phyloP scores from a whole-genome alignment of 2,888 invertebrate species.

The Eupsilia transversa region DNA sequence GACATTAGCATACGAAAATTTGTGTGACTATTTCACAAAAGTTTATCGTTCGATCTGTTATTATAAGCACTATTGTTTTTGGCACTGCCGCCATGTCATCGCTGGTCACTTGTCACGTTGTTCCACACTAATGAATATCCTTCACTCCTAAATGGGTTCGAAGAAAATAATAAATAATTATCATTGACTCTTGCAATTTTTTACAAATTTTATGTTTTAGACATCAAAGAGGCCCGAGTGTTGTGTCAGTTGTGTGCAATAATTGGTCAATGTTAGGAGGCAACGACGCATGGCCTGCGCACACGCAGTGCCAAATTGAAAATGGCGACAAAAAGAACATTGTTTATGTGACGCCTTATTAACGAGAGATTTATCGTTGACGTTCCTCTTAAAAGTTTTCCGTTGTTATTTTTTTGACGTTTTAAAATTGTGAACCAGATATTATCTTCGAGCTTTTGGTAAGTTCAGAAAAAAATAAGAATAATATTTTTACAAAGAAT shows the following conservation, averaged over 20 bases:
- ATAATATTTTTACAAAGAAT: neutral
- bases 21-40: constrained; percentile 35
- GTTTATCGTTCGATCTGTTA: constrained; percentile 49
- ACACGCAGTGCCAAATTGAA: constrained; percentile 83
- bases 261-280: constrained; percentile 78
- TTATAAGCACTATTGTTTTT: constrained; percentile 63
- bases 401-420: constrained; percentile 68
- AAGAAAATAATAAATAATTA: constrained; percentile 71
- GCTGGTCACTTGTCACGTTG: constrained; percentile 60
- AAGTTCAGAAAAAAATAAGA: constrained; percentile 23
- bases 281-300: constrained; percentile 74
- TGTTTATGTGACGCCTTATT: constrained; percentile 85
- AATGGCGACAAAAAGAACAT: constrained; percentile 79
- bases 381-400: constrained; percentile 75
- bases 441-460: constrained; percentile 53
- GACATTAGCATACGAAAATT: constrained; percentile 24
- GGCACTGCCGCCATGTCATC: constrained; percentile 64
- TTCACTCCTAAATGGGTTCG: constrained; percentile 66
- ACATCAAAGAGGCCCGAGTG: constrained; percentile 79
- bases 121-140: constrained; percentile 63
- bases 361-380: constrained; percentile 83
- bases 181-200: constrained; percentile 69
- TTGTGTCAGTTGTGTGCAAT: constrained; percentile 76
- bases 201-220: constrained; percentile 74
- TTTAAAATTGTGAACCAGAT: constrained; percentile 62